phyloP scores from a whole-genome alignment of 2,888 invertebrate genomes.

The Enoplolaimus lenunculus region DNA sequence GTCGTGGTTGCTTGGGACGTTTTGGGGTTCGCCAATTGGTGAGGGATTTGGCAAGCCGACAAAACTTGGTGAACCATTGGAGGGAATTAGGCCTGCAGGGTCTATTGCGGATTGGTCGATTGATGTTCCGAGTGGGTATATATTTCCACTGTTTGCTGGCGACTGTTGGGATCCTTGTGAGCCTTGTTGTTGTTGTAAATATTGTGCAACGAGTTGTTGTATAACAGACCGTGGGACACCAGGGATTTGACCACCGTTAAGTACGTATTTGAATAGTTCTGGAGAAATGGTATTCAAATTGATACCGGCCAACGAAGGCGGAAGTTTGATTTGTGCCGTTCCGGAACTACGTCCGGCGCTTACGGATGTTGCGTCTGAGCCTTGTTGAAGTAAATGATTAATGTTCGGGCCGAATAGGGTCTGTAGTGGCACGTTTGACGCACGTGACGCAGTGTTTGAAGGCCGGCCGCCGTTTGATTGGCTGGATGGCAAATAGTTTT shows the following conservation, averaged over 20 bases:
- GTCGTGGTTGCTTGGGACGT: too few species aligned
- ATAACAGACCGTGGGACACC: constrained; percentile 25
- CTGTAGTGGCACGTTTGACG: neutral
- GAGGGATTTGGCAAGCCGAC: neutral
- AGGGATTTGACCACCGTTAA: constrained; percentile 36
- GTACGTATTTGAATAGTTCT: constrained; percentile 32
- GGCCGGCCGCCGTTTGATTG: too few species aligned
- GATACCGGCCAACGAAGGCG: neutral
- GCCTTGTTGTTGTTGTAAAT: neutral
- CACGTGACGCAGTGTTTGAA: too few species aligned
- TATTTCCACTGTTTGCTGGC: neutral
- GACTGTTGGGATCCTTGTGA: neutral
- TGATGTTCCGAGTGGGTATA: neutral
- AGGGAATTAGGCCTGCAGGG: neutral
- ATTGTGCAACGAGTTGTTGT: neutral
- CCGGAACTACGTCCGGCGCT: neutral
- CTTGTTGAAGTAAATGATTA: neutral
- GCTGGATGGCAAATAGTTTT: too few species aligned
- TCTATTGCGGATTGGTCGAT: neutral
- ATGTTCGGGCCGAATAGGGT: neutral
- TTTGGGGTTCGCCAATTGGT: neutral
- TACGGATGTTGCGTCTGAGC: neutral
- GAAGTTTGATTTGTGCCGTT: too few species aligned
- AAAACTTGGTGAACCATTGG: too few species aligned
- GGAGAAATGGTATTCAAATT: constrained; percentile 27